Evolutionary conservation across 1,140 invertebrate genomes (phyloP).

Genomic region (Paracyclopina nana): DNA sequence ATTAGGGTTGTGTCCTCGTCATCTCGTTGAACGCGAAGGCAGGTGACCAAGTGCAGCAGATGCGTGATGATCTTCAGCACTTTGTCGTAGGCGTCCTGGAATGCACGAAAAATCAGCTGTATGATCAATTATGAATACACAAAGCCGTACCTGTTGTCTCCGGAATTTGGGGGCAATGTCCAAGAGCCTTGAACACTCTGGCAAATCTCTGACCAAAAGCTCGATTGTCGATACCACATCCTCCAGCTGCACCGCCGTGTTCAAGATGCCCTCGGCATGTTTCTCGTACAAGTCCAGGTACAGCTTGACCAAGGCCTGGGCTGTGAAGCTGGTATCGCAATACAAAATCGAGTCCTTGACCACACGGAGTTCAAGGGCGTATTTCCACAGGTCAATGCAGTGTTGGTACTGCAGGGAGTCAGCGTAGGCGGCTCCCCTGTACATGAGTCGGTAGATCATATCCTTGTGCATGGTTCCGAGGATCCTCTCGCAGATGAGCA

Average conservation of each 20-base stretch:
- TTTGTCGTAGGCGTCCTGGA: conserved; percentile 53
- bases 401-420: conserved; percentile 59
- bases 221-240: conserved; percentile 51
- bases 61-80: conserved; percentile 46
- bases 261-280: conserved; percentile 31
- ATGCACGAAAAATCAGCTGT: too few species aligned
- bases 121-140: too few species aligned
- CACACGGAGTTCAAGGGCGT: conserved; percentile 53
- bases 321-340: conserved; percentile 54
- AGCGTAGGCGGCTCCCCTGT: conserved; percentile 60
- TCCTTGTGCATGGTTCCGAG: conserved; percentile 60
- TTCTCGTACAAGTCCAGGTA: conserved; percentile 55
- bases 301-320: conserved; percentile 39
- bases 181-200: conserved; percentile 38
- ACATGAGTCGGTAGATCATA: conserved; percentile 44
- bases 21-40: conserved; percentile 33
- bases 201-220: conserved; percentile 38
- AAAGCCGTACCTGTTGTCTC: too few species aligned
- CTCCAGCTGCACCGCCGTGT: conserved; percentile 37
- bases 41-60: conserved; percentile 49
- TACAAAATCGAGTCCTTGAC: conserved; percentile 47
- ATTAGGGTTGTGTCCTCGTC: conserved; percentile 25
- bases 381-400: conserved; percentile 63
- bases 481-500: conserved; percentile 59
- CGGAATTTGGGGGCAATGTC: conserved; percentile 43